These are phyloP conservation scores for Arion vulgaris DNA, from an alignment of 1,140 invertebrate species.

Conservation along the genomic window DNA sequence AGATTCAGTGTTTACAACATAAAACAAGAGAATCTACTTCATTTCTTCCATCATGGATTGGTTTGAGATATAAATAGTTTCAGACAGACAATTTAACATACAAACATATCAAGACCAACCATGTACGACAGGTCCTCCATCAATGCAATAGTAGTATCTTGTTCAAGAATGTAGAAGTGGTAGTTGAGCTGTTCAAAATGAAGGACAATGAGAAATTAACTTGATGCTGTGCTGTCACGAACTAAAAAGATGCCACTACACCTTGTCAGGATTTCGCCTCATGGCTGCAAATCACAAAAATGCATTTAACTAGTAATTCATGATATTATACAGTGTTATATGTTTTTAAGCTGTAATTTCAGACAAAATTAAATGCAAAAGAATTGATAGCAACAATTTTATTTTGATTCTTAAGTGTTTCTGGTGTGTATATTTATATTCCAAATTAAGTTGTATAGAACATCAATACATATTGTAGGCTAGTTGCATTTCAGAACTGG, in stretches of 20 bases:
- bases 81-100: too few species aligned
- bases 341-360: too few species aligned
- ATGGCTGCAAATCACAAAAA: constrained; percentile 10
- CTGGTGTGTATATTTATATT: too few species aligned
- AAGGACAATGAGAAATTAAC: constrained; percentile 37
- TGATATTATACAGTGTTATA: neutral
- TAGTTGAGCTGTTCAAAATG: neutral
- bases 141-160: constrained; percentile 20
- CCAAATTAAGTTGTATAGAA: too few species aligned
- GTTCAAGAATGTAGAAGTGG: constrained; percentile 33
- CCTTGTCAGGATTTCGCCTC: neutral
- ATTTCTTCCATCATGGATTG: too few species aligned
- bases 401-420: too few species aligned
- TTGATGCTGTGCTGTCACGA: constrained; percentile 24
- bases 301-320: neutral
- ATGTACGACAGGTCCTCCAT: constrained; percentile 27
- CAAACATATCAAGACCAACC: neutral
- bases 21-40: too few species aligned
- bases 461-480: too few species aligned
- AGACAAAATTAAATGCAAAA: neutral
- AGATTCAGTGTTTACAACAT: too few species aligned
- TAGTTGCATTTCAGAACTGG: too few species aligned
- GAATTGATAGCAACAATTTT: neutral
- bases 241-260: constrained; percentile 36
- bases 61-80: too few species aligned